Conservation (phyloP, 2,113 vertebrate species). For the Garra rufa region DNA sequence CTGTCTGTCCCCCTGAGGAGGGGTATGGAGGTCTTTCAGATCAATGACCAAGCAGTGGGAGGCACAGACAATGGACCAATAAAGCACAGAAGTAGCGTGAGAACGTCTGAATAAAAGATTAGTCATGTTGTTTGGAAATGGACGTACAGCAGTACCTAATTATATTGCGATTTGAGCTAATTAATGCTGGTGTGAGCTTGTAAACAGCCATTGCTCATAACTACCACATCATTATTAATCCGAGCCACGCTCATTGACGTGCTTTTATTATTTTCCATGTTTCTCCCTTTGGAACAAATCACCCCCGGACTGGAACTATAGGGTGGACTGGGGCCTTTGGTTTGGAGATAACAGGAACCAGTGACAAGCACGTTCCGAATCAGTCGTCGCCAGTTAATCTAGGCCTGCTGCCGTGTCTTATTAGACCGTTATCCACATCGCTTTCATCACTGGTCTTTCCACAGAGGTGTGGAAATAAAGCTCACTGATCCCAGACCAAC, state of each 20-base stretch:
- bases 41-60: constrained; percentile 47
- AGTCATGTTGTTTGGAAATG: constrained; percentile 46
- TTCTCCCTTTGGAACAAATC: constrained; percentile 46
- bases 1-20: constrained; percentile 30
- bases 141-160: constrained; percentile 51
- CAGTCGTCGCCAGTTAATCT: constrained; percentile 48
- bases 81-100: constrained; percentile 51
- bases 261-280: constrained; percentile 52
- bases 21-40: constrained; percentile 52
- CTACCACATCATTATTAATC: constrained; percentile 54
- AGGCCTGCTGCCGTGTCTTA: constrained; percentile 38
- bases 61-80: constrained; percentile 47
- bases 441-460: constrained; percentile 41
- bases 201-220: constrained; percentile 60
- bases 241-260: constrained; percentile 33
- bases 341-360: constrained; percentile 45
- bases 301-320: constrained; percentile 10
- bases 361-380: constrained; percentile 38
- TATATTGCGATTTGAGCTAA: constrained; percentile 54
- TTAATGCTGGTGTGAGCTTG: constrained; percentile 51
- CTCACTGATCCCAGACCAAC: constrained; percentile 25
- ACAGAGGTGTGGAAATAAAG: constrained; percentile 40
- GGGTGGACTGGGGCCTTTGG: constrained; percentile 29
- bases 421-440: constrained; percentile 26
- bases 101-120: constrained; percentile 56